Evolutionary conservation across 2,888 invertebrate species (phyloP), one percentile per base, ranked within the genome.

Genomic region (Spodoptera littoralis): DNA sequence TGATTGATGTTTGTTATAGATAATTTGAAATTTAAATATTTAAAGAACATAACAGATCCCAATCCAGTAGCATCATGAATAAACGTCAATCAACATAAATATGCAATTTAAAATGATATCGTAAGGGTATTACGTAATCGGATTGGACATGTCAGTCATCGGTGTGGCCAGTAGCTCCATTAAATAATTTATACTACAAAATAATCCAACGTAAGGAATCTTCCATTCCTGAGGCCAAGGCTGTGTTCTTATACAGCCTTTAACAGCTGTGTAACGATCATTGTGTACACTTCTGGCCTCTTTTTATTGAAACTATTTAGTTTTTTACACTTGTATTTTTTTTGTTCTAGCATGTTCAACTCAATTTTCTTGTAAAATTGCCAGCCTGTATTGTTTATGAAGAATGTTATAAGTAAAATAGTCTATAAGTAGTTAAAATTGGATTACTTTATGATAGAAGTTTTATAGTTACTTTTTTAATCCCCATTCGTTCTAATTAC

Each of bases 191-290:
- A 79, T 73, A 72, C 73, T 77, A 64, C 68, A 77, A 58, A 77
- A 72, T 79, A 73, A 82, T 74, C 67, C 73, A 64, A 65, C 65
- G 73, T 72, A 80, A 77, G 88, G 84, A 87, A 88, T 86, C 78
- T 88, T 89, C 88, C 86, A 82, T 77, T 83, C 63, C 56, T 68
- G 71, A 68, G 67, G 74, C 74, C 76, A 80, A 74, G 78, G 78
- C 60, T 60, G 48, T 48, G 55, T 65, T 66, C 64, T 47, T 64
- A 65, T 53, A 46, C 44, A 68, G 59, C 77, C 68, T 71, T 68
- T 60, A 66, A 49, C 71, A 71, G 51, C 65, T 65, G 62, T 59
- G 46, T 63, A 60, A 65, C 50, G 55, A 59, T 52, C 41, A 43
- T 57, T 75, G 64, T 66, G 36, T 56, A 59, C 50, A 56, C 5